Evolutionary conservation across 2,888 invertebrate genomes (phyloP), one percentile per base, ranked within the genome.

Genomic region (Stenurella melanura): DNA sequence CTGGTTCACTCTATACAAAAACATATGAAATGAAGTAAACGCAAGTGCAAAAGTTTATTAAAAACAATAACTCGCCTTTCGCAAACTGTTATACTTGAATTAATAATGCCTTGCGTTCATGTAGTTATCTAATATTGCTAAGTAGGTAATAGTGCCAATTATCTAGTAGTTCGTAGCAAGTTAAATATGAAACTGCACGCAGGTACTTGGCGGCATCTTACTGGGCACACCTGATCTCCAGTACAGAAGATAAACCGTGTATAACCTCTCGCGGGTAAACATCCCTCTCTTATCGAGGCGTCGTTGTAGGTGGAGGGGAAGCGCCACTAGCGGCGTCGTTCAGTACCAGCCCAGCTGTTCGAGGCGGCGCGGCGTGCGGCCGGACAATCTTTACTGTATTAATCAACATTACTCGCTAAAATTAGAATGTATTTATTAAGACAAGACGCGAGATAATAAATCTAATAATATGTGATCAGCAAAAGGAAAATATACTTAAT

Each of bases 241-340:
- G 19, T n/a, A n/a, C 34, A 38, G 73, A 70, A 74, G 56, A 76
- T 61, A 73, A 75, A 76, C 75, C 57, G 66, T 73, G 72, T 76
- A 68, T 74, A 78, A 74, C 74, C 73, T 75, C 72, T 60, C 68
- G 67, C 77, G 76, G 79, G 78, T 80, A 81, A 80, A 78, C 81
- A 81, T 81, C 80, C 81, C 81, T 79, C 78, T 79, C 75, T 75
- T 56, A 66, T 61, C 78, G 91, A 78, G 79, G 91, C 90, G 91
- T 88, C 88, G 89, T 86, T 87, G 89, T 85, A 88, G 87, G 87
- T 68, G 82, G 87, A 88, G 87, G 86, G 85, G 83, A 82, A 87
- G 87, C 86, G 88, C 87, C 86, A 87, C 86, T 83, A 81, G 58
- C 85, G 87, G 87, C 83, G 84, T 83, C 85, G 84, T 83, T 86